Evolutionary conservation across 2,113 vertebrate species (phyloP).

Genomic region (Hymenochirus boettgeri): DNA sequence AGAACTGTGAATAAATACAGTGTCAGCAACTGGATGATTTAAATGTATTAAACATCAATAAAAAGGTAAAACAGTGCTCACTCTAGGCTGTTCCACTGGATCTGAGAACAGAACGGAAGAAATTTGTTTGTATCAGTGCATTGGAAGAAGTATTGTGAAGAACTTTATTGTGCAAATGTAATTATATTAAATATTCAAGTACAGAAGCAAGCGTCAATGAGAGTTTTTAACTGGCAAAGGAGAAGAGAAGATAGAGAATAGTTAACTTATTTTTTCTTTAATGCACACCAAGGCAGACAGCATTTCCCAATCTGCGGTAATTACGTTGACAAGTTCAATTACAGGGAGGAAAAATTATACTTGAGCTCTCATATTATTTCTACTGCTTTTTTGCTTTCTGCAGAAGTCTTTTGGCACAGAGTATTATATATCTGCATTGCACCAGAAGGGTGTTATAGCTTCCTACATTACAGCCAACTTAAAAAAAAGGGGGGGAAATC

Average conservation of each 20-base stretch:
- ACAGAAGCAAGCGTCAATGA: neutral
- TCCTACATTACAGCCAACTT: constrained; percentile 45
- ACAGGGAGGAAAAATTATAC: constrained; percentile 53
- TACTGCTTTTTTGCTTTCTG: constrained; percentile 58
- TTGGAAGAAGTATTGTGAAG: too few species aligned
- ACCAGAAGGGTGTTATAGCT: constrained; percentile 48
- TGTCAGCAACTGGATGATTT: too few species aligned
- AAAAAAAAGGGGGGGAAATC: constrained; percentile 47
- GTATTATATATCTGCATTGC: constrained; percentile 58
- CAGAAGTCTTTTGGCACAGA: constrained; percentile 52
- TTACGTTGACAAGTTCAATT: constrained; percentile 68
- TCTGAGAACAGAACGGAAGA: too few species aligned
- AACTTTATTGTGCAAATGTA: too few species aligned
- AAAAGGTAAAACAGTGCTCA: too few species aligned
- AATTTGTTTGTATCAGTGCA: too few species aligned
- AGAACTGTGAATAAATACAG: too few species aligned
- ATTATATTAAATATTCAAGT: neutral
- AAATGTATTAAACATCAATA: too few species aligned
- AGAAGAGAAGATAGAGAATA: neutral
- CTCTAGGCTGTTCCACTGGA: too few species aligned
- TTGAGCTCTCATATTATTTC: constrained; percentile 54
- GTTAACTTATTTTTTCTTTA: constrained; percentile 10
- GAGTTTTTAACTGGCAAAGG: neutral
- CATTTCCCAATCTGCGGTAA: constrained; percentile 58
- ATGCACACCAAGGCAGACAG: constrained; percentile 47